A percentile compares a stretch with the other conserved stretches of the same genome.
Conservation (phyloP, 2,888 invertebrate species). For the Keiferia lycopersicella region DNA sequence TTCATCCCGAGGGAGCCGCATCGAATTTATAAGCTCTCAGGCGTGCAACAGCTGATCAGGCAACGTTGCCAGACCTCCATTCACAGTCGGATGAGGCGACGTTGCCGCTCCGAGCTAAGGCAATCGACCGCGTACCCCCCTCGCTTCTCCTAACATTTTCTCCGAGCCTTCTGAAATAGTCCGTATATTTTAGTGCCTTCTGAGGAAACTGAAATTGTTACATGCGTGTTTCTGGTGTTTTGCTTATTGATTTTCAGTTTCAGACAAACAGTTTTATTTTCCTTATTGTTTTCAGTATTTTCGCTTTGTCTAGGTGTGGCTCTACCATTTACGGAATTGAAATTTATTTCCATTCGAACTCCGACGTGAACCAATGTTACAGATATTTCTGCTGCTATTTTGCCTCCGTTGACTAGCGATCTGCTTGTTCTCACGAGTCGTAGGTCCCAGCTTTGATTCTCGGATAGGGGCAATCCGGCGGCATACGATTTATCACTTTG, state of each 20-base stretch:
- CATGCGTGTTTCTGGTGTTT: background rate
- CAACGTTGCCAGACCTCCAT: slow-evolving; percentile 53
- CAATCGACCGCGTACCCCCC: slow-evolving; percentile 70
- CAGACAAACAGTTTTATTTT: background rate
- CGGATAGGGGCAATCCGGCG: too few species aligned
- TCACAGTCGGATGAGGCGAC: slow-evolving; percentile 41
- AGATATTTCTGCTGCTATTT: too few species aligned
- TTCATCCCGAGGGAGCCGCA: slow-evolving; percentile 54
- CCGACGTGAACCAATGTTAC: too few species aligned
- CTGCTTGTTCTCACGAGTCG: too few species aligned
- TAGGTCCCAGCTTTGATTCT: too few species aligned
- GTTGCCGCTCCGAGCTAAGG: slow-evolving; percentile 65
- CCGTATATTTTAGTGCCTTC: slow-evolving; percentile 29
- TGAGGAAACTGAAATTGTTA: background rate
- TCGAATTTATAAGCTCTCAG: slow-evolving; percentile 66
- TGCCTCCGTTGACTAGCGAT: too few species aligned
- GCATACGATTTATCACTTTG: too few species aligned
- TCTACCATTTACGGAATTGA: too few species aligned
- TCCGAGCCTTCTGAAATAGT: slow-evolving; percentile 55
- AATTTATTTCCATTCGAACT: too few species aligned
- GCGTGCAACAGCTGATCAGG: slow-evolving; percentile 73
- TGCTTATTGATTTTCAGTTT: background rate
- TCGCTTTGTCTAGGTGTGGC: too few species aligned
- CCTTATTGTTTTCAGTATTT: background rate
- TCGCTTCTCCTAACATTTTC: slow-evolving; percentile 57